Base-by-base conservation (phyloP, 2,797 vertebrate species). In the Tympanoctomys barrerae region DNA sequence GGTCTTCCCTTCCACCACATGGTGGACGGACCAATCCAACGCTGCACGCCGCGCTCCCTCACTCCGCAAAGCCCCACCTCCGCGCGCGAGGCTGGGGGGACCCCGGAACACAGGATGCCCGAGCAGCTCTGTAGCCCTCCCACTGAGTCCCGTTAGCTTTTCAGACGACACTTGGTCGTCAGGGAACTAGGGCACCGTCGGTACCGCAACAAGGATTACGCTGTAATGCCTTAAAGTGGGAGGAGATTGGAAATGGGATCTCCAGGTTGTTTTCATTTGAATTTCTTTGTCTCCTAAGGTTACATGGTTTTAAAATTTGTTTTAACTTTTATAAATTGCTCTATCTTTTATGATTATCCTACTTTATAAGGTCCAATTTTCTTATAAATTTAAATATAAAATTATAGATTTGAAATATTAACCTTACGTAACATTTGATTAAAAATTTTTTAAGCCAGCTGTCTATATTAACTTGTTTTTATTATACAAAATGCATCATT, bases 361-460 rank as follows among this genome's bases (percentile, higher is more conserved):
- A 82, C 4, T 39, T 61, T 90, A 90, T 33, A 94, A 70, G 46
- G 1, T 88, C 24, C 0, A 59, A 1, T 39, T 85, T 93, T 95
- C 71, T 80, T 88, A 94, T n/a, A 91, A 75, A 91, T 92, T 88
- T 79, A 0, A 83, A 86, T 61, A 16, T 73, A 89, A 89, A 94
- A 80, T 78, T 79, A 94, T 1, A 91, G 19, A 89, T 93, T 93
- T 75, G 14, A 89, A 91, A 87, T 80, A 83, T 7, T 88, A 95
- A 90, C 2, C 24, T 91, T 57, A 77, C 36, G 2, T 75, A 86
- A 93, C 8, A 13, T 84, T 95, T 88, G 0, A 94, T 75, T 94
- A 85, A 82, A 24, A 88, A 5, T 6, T 78, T 78, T 94, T 90
- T 81, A 14, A 90, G 54, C 7, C 28, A 71, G 2, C 54, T 86